Evolutionary conservation across 2,888 invertebrate species (phyloP).

Genomic region (Rhopalosiphum nymphaeae): DNA sequence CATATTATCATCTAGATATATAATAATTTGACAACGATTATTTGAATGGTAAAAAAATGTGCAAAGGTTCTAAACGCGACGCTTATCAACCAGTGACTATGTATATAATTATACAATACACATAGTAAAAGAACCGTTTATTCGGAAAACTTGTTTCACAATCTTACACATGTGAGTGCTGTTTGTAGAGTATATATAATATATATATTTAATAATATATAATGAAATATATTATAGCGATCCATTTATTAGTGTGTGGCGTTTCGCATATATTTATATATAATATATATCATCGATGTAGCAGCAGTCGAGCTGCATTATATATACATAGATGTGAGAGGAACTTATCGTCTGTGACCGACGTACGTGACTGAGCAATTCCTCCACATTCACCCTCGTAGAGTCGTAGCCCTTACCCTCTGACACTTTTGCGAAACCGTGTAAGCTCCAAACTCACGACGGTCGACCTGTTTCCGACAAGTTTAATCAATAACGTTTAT

Average conservation of each 20-base stretch:
- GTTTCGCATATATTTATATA: not conserved
- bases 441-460: not conserved
- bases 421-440: not conserved
- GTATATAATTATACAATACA: not conserved
- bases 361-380: not conserved
- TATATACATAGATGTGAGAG: not conserved
- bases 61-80: not conserved
- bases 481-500: slow-evolving; percentile 2
- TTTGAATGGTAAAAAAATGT: not conserved
- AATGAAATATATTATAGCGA: not conserved
- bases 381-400: not conserved
- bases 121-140: not conserved
- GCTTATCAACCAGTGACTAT: not conserved
- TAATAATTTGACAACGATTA: not conserved
- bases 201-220: not conserved
- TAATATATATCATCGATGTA: too few species aligned
- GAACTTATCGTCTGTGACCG: not conserved
- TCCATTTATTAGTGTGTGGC: not conserved
- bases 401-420: not conserved
- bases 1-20: too few species aligned
- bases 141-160: not conserved
- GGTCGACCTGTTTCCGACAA: slow-evolving; percentile 13
- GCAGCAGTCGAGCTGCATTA: not conserved
- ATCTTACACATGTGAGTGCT: not conserved
- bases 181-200: not conserved